Conservation (phyloP, 1,140 invertebrate species). For the Drosophila bocki region DNA sequence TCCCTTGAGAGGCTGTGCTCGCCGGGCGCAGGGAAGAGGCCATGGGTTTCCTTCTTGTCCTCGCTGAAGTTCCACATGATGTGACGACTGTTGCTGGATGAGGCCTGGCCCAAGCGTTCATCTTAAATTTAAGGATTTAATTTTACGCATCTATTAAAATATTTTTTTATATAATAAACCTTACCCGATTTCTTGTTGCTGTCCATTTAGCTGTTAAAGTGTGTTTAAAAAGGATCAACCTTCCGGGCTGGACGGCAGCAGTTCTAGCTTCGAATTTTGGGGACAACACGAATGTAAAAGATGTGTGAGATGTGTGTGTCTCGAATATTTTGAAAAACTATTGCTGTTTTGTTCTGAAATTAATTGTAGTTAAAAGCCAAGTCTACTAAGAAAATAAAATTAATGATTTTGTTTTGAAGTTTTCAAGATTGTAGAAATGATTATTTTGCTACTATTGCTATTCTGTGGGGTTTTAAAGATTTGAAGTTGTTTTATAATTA, state of each 20-base stretch:
- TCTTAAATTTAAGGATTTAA: conserved; percentile 6
- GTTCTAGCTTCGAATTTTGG: conserved; percentile 26
- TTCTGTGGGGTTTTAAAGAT: neutral
- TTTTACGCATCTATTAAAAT: neutral
- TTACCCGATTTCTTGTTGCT: conserved; percentile 43
- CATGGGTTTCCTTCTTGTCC: conserved; percentile 44
- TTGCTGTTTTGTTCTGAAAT: neutral
- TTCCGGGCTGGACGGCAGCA: neutral
- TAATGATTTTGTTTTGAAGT: neutral
- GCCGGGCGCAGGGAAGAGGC: conserved; percentile 1
- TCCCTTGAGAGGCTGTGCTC: neutral
- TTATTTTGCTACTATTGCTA: too few species aligned
- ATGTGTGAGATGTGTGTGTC: conserved; percentile 8
- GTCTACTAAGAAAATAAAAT: neutral
- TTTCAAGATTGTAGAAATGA: too few species aligned
- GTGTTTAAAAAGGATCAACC: neutral
- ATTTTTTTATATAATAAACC: neutral
- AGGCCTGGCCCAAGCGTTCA: conserved; percentile 28
- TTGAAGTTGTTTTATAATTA: neutral
- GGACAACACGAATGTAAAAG: conserved; percentile 3
- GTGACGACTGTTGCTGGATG: conserved; percentile 52
- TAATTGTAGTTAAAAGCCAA: neutral
- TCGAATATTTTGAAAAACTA: neutral
- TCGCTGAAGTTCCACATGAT: conserved; percentile 63
- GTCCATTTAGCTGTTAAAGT: conserved; percentile 37